Conservation (phyloP, 53 echinoderm and acorn worm species). For the Patiria pectinifera region DNA sequence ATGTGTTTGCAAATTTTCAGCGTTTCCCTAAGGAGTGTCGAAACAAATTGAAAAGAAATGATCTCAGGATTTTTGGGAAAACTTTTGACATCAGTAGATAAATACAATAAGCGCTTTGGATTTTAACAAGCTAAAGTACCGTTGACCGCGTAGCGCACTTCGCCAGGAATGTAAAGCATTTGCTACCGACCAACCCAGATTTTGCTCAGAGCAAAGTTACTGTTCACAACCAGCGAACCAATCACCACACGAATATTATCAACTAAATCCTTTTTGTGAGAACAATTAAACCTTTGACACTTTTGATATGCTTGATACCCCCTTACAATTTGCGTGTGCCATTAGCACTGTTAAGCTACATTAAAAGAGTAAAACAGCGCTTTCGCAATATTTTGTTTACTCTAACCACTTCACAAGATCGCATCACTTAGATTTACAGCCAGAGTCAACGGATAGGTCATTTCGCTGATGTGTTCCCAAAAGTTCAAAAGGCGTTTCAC, state of each 20-base stretch:
- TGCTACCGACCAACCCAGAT: neutral
- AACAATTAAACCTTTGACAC: neutral
- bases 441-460: too few relatives aligned
- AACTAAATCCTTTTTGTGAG: neutral
- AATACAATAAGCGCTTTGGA: too few relatives aligned
- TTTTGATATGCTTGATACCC: neutral
- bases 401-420: too few relatives aligned
- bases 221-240: neutral
- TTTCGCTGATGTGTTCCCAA: too few relatives aligned
- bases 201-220: constrained; percentile 9
- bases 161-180: neutral
- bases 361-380: neutral
- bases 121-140: too few relatives aligned
- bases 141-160: neutral
- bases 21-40: too few relatives aligned
- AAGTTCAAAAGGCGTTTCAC: too few relatives aligned
- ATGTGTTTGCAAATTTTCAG: too few relatives aligned
- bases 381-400: neutral
- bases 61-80: too few relatives aligned
- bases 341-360: neutral
- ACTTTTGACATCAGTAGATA: too few relatives aligned
- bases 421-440: too few relatives aligned
- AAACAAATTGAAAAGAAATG: too few relatives aligned
- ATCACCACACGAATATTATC: neutral
- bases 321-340: neutral